Percentiles rank a stretch among this genome's conserved stretches.
Conservation (phyloP, 2,113 vertebrate genomes). For the Willisornis vidua region DNA sequence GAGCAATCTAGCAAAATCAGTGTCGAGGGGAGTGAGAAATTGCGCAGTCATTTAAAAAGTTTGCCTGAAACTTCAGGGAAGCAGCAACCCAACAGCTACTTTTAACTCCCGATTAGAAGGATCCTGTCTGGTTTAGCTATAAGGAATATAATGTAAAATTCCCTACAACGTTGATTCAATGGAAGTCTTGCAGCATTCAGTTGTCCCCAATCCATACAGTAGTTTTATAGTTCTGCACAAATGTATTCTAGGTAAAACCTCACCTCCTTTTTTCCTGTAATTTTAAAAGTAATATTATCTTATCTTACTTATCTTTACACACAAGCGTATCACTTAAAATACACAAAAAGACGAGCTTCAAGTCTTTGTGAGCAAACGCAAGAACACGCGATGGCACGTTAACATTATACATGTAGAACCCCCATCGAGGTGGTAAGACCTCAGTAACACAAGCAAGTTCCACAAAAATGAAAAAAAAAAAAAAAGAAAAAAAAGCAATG, state of each 20-base stretch:
- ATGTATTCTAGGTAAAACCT: not conserved
- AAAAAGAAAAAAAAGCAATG: not conserved
- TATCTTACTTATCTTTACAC: not conserved
- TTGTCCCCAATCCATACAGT: not conserved
- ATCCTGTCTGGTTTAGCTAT: not conserved
- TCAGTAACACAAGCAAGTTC: not conserved
- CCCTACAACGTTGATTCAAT: not conserved
- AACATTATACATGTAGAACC: rapidly evolving
- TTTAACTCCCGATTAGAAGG: not conserved
- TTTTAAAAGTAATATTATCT: not conserved
- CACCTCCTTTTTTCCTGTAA: not conserved
- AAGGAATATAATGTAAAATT: not conserved
- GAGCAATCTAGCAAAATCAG: not conserved
- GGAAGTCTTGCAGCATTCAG: not conserved
- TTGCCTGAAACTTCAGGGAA: not conserved
- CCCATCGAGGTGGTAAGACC: not conserved
- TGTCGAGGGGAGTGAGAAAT: not conserved
- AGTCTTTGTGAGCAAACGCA: not conserved
- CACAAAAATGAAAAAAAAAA: not conserved
- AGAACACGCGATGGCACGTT: not conserved
- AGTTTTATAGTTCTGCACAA: not conserved
- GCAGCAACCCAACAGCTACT: not conserved
- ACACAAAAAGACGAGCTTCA: not conserved
- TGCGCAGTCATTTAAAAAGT: not conserved
- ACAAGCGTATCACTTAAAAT: not conserved